phyloP scores from a whole-genome alignment of 1,140 invertebrate species.

The Pentalonia nigronervosa region DNA sequence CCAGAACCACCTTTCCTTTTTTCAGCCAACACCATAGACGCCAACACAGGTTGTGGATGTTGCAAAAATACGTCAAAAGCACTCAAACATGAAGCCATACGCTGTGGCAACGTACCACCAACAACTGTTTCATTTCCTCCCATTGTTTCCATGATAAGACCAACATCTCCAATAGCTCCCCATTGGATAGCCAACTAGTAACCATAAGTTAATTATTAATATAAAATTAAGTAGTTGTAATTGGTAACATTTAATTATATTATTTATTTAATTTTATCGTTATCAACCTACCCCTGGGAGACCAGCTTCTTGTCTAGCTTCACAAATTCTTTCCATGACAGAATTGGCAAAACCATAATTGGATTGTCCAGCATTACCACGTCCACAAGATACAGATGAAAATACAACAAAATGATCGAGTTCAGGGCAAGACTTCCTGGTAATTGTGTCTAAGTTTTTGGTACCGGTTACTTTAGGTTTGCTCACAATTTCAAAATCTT shows the following conservation, averaged over 20 bases:
- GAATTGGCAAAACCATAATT: slow-evolving; percentile 97
- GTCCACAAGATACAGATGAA: slow-evolving; percentile 92
- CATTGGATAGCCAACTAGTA: slow-evolving; percentile 86
- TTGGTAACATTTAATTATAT: neutral
- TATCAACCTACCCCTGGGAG: slow-evolving; percentile 71
- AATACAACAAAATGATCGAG: slow-evolving; percentile 93
- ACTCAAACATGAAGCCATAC: slow-evolving; percentile 85
- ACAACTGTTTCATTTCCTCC: slow-evolving; percentile 87
- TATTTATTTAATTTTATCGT: too few species aligned
- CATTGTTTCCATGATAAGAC: slow-evolving; percentile 86
- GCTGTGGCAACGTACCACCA: slow-evolving; percentile 91
- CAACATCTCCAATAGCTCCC: slow-evolving; percentile 97
- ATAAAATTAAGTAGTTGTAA: neutral
- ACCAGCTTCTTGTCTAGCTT: slow-evolving; percentile 81
- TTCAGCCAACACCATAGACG: slow-evolving; percentile 81
- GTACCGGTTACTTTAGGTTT: slow-evolving; percentile 74
- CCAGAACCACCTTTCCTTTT: slow-evolving; percentile 69
- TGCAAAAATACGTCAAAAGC: slow-evolving; percentile 89
- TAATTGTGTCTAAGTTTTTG: slow-evolving; percentile 77
- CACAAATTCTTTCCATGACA: slow-evolving; percentile 92
- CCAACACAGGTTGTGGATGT: slow-evolving; percentile 83
- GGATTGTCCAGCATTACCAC: slow-evolving; percentile 92
- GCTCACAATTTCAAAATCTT: slow-evolving; percentile 78
- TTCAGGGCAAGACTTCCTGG: slow-evolving; percentile 76
- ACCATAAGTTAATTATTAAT: neutral